These are phyloP conservation scores for Xestia xanthographa DNA, from an alignment of 2,888 invertebrate species.

Conservation along the genomic window DNA sequence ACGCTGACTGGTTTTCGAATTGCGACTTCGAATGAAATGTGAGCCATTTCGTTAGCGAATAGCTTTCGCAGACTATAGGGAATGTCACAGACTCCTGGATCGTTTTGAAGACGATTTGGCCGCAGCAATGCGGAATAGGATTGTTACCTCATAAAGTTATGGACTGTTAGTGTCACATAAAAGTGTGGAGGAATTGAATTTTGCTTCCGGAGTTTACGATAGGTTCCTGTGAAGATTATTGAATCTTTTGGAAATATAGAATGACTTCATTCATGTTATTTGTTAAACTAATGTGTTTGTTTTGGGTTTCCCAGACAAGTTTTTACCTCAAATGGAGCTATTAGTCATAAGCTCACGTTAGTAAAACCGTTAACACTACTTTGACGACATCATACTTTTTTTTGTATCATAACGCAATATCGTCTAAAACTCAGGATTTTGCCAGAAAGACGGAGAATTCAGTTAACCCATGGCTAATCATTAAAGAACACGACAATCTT, in stretches of 20 bases:
- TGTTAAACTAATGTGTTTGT: background rate
- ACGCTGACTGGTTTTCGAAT: slow-evolving; percentile 58
- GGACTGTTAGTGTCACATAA: slow-evolving; percentile 27
- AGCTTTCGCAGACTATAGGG: slow-evolving; percentile 55
- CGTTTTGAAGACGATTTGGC: slow-evolving; percentile 44
- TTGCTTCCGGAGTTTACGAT: background rate
- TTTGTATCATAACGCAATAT: background rate
- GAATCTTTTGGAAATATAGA: background rate
- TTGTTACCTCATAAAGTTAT: slow-evolving; percentile 42
- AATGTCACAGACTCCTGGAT: slow-evolving; percentile 32
- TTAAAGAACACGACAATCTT: background rate
- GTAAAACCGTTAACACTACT: background rate
- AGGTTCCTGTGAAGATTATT: background rate
- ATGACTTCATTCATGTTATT: slow-evolving; percentile 3
- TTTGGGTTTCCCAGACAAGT: background rate
- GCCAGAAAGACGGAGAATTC: background rate
- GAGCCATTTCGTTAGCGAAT: slow-evolving; percentile 69
- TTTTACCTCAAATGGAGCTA: background rate
- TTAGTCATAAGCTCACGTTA: background rate
- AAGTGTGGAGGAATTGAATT: slow-evolving; percentile 25
- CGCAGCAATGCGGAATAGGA: slow-evolving; percentile 42
- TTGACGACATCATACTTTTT: background rate
- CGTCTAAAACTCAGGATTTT: background rate
- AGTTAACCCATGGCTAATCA: background rate
- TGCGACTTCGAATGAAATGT: slow-evolving; percentile 72